These are phyloP conservation scores for Trochalopteron elliotii DNA, from an alignment of 2,113 vertebrate species.

Conservation along the genomic window DNA sequence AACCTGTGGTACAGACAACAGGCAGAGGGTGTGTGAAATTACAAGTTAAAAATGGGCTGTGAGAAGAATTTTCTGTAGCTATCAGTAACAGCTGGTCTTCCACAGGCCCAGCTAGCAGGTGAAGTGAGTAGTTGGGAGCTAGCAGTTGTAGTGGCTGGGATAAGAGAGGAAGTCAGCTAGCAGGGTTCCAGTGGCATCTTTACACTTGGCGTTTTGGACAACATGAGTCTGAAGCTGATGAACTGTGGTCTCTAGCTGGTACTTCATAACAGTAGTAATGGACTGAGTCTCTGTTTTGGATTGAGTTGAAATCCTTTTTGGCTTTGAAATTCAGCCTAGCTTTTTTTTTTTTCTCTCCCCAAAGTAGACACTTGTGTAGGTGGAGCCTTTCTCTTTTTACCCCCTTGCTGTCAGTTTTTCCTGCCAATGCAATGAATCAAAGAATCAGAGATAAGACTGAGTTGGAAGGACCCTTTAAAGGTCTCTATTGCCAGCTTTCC, in stretches of 20 bases:
- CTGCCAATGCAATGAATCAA: not conserved
- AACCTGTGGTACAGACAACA: not conserved
- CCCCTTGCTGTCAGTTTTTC: not conserved
- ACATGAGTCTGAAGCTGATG: not conserved
- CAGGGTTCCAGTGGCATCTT: not conserved
- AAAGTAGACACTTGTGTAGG: not conserved
- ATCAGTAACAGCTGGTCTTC: not conserved
- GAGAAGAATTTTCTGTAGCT: not conserved
- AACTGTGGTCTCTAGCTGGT: not conserved
- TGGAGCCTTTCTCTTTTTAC: not conserved
- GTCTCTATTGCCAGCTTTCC: not conserved
- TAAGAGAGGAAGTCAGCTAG: not conserved
- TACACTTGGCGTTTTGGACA: not conserved
- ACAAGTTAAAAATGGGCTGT: not conserved
- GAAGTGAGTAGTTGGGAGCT: not conserved
- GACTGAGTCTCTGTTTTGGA: not conserved
- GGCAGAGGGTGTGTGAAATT: not conserved
- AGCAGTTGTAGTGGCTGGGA: not conserved
- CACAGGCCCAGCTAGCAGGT: not conserved
- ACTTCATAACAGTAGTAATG: not conserved
- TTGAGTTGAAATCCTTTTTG: conserved; percentile 1
- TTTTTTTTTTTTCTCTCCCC: not conserved
- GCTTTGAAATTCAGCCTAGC: not conserved
- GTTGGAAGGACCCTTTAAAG: not conserved
- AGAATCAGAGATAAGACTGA: not conserved